Evolutionary conservation across 2,888 invertebrate genomes (phyloP), one percentile per base, ranked within the genome.

Genomic region (Thera britannica): DNA sequence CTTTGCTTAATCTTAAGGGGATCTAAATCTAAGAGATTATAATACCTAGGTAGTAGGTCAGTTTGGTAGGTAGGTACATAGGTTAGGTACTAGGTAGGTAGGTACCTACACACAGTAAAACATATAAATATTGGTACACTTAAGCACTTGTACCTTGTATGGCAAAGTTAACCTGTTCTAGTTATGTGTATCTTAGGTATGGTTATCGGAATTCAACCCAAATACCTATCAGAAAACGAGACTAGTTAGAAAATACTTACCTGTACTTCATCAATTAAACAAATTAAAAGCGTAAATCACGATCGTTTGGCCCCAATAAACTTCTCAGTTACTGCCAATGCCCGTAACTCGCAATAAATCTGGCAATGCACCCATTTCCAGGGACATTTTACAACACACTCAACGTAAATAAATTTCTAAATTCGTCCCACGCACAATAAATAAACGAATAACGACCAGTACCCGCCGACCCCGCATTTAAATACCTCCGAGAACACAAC

Each of bases 321-420:
- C 57, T 55, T 34, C 48, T 3, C 49, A 63, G 54, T 66, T 60
- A 70, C 56, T 51, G 48, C 57, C 48, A 60, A 52, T 54, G 48
- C 48, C 57, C 52, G 67, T 71, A 68, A 73, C 71, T 70, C 54
- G 72, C 67, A 68, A 54, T 73, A 73, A 72, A 73, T 71, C 62
- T 59, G 56, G 46, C 65, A 56, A 44, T 58, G 67, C 70, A 69
- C 60, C 67, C 65, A 68, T 70, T 65, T 61, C 63, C 63, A 65
- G 49, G 58, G 46, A 48, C 66, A 67, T 65, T 67, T 61, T 38
- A 67, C 70, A 68, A 68, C 71, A 68, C 64, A 65, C 70, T 67
- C 62, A 64, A 44, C 67, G 65, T 63, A 48, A 68, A 83, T 83
- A 80, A 81, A 79, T 80, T 77, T 75, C 77, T 76, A 75, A 82